A percentile compares a stretch with the other conserved stretches of the same genome.
Evolutionary conservation across 1,140 invertebrate genomes (phyloP).

Genomic region (Tenebrio molitor): DNA sequence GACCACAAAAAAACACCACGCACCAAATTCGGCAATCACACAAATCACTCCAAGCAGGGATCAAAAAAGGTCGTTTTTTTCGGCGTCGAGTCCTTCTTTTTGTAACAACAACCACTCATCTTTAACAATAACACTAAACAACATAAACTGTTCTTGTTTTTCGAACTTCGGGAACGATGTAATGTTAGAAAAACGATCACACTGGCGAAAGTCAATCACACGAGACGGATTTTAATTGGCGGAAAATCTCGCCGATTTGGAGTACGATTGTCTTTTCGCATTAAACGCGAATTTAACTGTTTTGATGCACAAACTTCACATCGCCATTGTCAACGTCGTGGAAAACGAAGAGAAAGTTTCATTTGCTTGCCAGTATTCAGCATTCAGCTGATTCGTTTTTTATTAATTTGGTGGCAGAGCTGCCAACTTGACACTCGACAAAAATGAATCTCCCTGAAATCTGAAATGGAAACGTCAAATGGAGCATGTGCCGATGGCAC

Average conservation of each 20-base stretch:
- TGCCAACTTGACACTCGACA: neutral
- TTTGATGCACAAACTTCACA: conserved; percentile 16
- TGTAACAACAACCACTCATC: conserved; percentile 25
- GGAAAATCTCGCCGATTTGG: conserved; percentile 9
- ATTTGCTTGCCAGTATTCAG: conserved; percentile 11
- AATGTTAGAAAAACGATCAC: conserved; percentile 8
- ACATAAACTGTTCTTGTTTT: conserved; percentile 11
- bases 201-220: conserved; percentile 36
- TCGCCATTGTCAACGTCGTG: conserved; percentile 36
- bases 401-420: neutral
- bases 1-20: conserved; percentile 27
- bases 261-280: conserved; percentile 21
- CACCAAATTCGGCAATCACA: conserved; percentile 39
- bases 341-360: conserved; percentile 36
- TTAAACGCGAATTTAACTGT: conserved; percentile 1
- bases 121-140: conserved; percentile 35
- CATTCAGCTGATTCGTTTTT: conserved; percentile 39
- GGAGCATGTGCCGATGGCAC: neutral
- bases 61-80: conserved; percentile 15
- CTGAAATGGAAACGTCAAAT: neutral
- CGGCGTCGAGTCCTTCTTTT: conserved; percentile 18
- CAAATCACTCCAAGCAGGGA: conserved; percentile 12
- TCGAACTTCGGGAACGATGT: neutral
- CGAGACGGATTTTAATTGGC: conserved; percentile 26
- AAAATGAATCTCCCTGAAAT: neutral